Percentiles rank a stretch among this genome's conserved stretches.
phyloP scores from a whole-genome alignment of 2,113 vertebrate species.

The Aptenodytes patagonicus region DNA sequence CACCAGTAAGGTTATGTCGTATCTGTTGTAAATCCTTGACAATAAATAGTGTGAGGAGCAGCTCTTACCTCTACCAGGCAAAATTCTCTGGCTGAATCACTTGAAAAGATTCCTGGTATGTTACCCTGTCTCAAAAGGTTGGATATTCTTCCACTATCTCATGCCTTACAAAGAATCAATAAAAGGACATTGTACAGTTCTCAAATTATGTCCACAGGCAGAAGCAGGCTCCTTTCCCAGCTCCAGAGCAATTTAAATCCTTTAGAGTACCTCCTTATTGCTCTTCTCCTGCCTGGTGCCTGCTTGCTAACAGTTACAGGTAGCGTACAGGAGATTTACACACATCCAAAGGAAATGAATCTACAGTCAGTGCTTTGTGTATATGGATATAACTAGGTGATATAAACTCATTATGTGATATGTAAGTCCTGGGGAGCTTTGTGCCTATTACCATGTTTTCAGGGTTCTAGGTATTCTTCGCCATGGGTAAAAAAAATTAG shows the following conservation, averaged over 20 bases:
- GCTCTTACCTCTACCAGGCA: not conserved
- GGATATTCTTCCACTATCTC: not conserved
- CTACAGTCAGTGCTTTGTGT: not conserved
- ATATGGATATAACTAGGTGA: not conserved
- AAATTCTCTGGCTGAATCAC: not conserved
- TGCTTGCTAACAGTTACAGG: not conserved
- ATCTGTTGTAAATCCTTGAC: not conserved
- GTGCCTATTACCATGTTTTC: not conserved
- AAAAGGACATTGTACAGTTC: not conserved
- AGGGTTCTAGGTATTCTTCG: not conserved
- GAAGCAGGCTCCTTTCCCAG: not conserved
- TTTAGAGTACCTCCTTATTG: not conserved
- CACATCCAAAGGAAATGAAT: not conserved
- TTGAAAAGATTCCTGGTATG: not conserved
- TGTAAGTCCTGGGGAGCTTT: not conserved
- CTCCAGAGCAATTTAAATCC: not conserved
- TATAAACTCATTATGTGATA: not conserved
- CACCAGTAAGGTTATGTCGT: not conserved
- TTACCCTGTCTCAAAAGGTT: not conserved
- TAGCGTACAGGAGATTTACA: not conserved
- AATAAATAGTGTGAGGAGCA: not conserved
- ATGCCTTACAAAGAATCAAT: not conserved
- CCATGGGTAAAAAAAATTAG: not conserved
- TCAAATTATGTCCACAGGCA: not conserved
- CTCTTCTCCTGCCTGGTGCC: not conserved